A percentile compares a stretch with the other conserved stretches of the same genome.
phyloP scores from a whole-genome alignment of 2,888 invertebrate genomes.

The Hemicrepidius hirtus region DNA sequence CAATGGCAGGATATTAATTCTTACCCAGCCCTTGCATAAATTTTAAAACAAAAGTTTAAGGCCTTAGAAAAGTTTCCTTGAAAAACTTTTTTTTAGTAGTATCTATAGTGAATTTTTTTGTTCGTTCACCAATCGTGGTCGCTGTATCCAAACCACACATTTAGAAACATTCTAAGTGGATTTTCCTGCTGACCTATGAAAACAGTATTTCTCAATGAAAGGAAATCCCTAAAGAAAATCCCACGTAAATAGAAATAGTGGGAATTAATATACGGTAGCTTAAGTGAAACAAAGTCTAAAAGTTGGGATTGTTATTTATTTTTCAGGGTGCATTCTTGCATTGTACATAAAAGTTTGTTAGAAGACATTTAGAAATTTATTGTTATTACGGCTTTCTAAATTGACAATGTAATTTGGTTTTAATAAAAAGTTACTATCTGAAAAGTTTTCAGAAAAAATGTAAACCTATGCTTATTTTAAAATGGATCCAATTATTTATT shows the following conservation, averaged over 20 bases:
- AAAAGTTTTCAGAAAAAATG: no score
- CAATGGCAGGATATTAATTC: constrained; percentile 5
- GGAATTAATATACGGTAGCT: constrained; percentile 41
- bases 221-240: constrained; percentile 52
- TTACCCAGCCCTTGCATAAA: neutral
- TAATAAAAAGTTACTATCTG: no score
- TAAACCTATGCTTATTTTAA: no score
- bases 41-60: neutral
- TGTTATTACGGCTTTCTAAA: neutral
- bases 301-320: constrained; percentile 40
- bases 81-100: no score
- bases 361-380: neutral
- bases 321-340: constrained; percentile 14
- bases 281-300: constrained; percentile 41
- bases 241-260: constrained; percentile 54
- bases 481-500: no score
- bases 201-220: constrained; percentile 56
- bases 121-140: neutral
- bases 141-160: constrained; percentile 32
- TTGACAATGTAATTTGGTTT: no score
- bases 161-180: constrained; percentile 42
- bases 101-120: constrained; percentile 4
- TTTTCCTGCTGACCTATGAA: constrained; percentile 48
- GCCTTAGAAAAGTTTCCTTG: no score
- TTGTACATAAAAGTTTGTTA: constrained; percentile 9